phyloP scores from a whole-genome alignment of 2,113 vertebrate genomes.

The Procapra przewalskii region DNA sequence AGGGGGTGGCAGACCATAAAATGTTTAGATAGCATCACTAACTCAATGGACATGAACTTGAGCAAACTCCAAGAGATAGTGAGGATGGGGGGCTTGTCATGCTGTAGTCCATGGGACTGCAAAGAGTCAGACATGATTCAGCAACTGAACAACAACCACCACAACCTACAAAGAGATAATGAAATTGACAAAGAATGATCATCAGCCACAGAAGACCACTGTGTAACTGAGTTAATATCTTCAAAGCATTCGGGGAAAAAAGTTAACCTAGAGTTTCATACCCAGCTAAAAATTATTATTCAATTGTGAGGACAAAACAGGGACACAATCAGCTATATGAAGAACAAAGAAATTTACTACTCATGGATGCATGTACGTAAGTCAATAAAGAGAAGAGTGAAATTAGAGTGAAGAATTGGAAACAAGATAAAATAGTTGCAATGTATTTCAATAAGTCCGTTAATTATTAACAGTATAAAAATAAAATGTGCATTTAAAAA shows the following conservation, averaged over 20 bases:
- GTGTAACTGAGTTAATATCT: neutral
- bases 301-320: neutral
- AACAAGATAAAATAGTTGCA: neutral
- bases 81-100: neutral
- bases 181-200: neutral
- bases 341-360: neutral
- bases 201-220: neutral
- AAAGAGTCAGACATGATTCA: neutral
- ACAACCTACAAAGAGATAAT: neutral
- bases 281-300: constrained; percentile 19
- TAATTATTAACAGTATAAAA: neutral
- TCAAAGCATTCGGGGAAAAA: neutral
- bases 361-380: neutral
- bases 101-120: neutral
- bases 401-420: neutral
- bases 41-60: neutral
- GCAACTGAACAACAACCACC: neutral
- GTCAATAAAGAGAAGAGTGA: neutral
- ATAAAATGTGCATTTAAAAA: neutral
- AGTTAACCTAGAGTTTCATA: neutral
- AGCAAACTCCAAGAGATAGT: neutral
- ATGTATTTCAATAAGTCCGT: neutral
- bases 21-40: neutral
- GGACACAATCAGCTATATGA: neutral
- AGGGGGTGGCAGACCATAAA: neutral